These are phyloP conservation scores for Phoenicopterus ruber DNA, from an alignment of 2,113 vertebrate genomes.

Conservation along the genomic window DNA sequence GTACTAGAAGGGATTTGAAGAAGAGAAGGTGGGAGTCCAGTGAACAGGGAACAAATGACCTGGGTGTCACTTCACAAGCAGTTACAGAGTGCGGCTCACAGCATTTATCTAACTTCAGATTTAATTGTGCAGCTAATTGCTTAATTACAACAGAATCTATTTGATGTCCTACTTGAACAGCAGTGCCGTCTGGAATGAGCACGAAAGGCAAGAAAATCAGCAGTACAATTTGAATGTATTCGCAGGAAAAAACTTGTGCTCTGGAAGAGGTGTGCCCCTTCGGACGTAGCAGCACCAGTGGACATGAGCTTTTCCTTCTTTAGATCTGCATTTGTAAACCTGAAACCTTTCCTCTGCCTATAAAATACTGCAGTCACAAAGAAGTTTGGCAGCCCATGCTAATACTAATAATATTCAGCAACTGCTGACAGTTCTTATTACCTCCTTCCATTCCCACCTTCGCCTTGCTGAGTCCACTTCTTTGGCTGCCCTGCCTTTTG, in stretches of 20 bases:
- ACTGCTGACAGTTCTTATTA: background rate
- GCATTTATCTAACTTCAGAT: background rate
- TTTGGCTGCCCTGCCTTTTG: background rate
- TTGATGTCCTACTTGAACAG: background rate
- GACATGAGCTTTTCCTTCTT: background rate
- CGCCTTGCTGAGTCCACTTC: background rate
- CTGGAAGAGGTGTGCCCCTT: background rate
- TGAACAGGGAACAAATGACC: background rate
- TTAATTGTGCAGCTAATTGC: constrained; percentile 29
- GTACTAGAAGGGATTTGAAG: background rate
- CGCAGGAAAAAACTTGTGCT: background rate
- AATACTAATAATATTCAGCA: background rate
- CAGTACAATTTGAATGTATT: background rate
- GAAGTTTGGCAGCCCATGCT: background rate
- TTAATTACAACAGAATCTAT: constrained; percentile 3
- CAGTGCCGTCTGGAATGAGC: background rate
- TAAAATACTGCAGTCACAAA: background rate
- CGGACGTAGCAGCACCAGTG: background rate
- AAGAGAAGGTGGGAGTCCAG: background rate
- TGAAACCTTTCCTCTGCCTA: background rate
- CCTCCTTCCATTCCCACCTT: background rate
- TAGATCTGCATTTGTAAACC: background rate
- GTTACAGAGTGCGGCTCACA: background rate
- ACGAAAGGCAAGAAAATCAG: background rate
- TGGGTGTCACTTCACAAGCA: background rate